Percentiles rank a stretch among this genome's conserved stretches.
These are phyloP conservation scores for Caenorhabditis afra DNA, from an alignment of 2,888 invertebrate species.

Conservation along the genomic window DNA sequence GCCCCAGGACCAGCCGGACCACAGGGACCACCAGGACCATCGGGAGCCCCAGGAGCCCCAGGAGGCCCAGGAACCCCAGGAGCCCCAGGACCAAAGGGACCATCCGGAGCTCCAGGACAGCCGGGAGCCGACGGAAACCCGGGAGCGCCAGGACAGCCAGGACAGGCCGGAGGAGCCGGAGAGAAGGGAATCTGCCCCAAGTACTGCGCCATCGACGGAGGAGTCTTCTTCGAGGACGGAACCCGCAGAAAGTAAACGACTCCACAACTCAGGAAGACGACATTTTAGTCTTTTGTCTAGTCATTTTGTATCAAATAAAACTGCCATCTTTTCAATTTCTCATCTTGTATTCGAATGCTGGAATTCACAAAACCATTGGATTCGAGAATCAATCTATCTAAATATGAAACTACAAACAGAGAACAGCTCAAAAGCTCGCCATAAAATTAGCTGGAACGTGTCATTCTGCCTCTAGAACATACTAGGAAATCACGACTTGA, in stretches of 20 bases:
- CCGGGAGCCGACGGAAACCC: slow-evolving; percentile 70
- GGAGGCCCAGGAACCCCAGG: slow-evolving; percentile 65
- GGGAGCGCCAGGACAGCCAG: slow-evolving; percentile 69
- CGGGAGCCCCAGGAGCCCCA: slow-evolving; percentile 64
- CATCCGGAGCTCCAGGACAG: slow-evolving; percentile 67
- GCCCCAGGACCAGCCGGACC: slow-evolving; percentile 69
- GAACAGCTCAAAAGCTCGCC: too few species aligned
- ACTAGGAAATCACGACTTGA: too few species aligned
- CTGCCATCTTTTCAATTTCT: slow-evolving; percentile 15
- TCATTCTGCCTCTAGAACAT: too few species aligned
- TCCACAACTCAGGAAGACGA: slow-evolving; percentile 23
- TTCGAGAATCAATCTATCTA: too few species aligned
- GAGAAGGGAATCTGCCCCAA: slow-evolving; percentile 79
- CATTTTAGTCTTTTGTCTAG: slow-evolving; percentile 33
- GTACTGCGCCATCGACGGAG: slow-evolving; percentile 79
- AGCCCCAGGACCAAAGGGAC: slow-evolving; percentile 68
- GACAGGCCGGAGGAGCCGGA: slow-evolving; percentile 68
- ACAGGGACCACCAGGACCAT: slow-evolving; percentile 63
- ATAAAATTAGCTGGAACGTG: too few species aligned
- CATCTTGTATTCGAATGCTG: neutral
- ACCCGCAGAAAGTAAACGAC: slow-evolving; percentile 63
- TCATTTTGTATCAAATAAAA: slow-evolving; percentile 32
- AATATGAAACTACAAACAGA: too few species aligned
- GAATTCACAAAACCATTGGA: too few species aligned
- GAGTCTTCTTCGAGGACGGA: slow-evolving; percentile 79